Conservation (phyloP, 2,113 vertebrate genomes). For the Electrona antarctica region DNA sequence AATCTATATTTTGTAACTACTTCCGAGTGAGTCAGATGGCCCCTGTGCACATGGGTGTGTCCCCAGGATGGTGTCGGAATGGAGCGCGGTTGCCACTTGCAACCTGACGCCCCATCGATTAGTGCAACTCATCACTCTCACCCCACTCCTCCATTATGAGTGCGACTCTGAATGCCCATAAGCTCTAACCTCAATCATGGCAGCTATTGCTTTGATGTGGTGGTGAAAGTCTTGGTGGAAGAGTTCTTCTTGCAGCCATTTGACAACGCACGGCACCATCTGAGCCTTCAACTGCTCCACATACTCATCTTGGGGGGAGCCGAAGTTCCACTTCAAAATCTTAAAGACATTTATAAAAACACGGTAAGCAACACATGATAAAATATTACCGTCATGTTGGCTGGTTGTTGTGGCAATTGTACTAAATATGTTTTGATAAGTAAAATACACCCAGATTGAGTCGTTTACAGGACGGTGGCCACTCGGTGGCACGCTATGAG, state of each 20-base stretch:
- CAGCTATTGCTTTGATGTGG: constrained; percentile 86
- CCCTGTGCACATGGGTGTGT: constrained; percentile 75
- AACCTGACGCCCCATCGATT: constrained; percentile 46
- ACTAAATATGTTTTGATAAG: too few species aligned
- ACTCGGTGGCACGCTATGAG: too few species aligned
- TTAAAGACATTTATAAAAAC: constrained; percentile 36
- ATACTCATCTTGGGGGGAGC: constrained; percentile 88
- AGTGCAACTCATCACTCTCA: constrained; percentile 80
- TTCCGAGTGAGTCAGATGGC: constrained; percentile 73
- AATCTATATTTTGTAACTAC: too few species aligned
- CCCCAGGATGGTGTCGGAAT: constrained; percentile 60
- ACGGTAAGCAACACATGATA: neutral
- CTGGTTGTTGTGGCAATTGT: too few species aligned
- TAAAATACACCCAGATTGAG: too few species aligned
- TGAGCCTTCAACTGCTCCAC: constrained; percentile 89
- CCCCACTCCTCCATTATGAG: neutral
- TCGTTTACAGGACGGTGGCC: too few species aligned
- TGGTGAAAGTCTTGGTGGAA: constrained; percentile 91
- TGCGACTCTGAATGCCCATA: neutral
- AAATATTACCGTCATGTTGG: neutral
- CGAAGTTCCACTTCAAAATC: constrained; percentile 92
- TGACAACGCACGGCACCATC: constrained; percentile 86
- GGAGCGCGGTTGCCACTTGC: constrained; percentile 59
- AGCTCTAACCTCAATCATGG: constrained; percentile 87
- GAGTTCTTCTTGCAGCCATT: constrained; percentile 90